Evolutionary conservation across 2,113 vertebrate genomes (phyloP), one percentile per base, ranked within the genome.

Genomic region (Ceyx margarethae): DNA sequence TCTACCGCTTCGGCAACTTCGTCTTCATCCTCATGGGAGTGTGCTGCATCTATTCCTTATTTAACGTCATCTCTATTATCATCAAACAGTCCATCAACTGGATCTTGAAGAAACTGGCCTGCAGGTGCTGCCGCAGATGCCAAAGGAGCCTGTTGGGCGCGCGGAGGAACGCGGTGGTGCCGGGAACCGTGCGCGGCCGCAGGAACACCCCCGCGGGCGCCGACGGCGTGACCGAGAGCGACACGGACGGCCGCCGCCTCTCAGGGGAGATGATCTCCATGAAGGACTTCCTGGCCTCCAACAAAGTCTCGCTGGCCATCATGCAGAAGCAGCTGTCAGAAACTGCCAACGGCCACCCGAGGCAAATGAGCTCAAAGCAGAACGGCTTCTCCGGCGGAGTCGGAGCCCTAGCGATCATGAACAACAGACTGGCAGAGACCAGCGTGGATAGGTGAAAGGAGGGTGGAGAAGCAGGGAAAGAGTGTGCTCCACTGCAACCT

Each of bases 11-110:
- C 15, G 98, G 98, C 87, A 99, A 99, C 95, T 99, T 99, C 57
- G 54, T 99, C 95, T 98, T 99, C 96, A 99, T 99, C 96, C 97
- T 99, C 69, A 98, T 98, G 68, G 99, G 99, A 2, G 99, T 99
- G 84, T 99, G 99, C 96, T 99, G 99, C 96, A 98, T 99, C 96
- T 99, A 99, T 96, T 99, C 99, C 21, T 97, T 99, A 89, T 99
- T 99, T 97, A 99, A 99, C 3, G 98, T 99, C 95, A 99, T 99
- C 95, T 99, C 99, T 86, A 99, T 99, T 69, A 98, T 99, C 94
- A 99, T 99, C 97, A 99, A 99, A 86, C 99, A 99, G 92, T 98
- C 98, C 7, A 98, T 99, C 89, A 99, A 99, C 97, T 99, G 99
- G 99, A 97, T 99, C 91, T 97, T 99, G 90, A 97, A 97, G 93